Evolutionary conservation across 2,888 invertebrate species (phyloP).

Genomic region (Nemotelus pantherinus): DNA sequence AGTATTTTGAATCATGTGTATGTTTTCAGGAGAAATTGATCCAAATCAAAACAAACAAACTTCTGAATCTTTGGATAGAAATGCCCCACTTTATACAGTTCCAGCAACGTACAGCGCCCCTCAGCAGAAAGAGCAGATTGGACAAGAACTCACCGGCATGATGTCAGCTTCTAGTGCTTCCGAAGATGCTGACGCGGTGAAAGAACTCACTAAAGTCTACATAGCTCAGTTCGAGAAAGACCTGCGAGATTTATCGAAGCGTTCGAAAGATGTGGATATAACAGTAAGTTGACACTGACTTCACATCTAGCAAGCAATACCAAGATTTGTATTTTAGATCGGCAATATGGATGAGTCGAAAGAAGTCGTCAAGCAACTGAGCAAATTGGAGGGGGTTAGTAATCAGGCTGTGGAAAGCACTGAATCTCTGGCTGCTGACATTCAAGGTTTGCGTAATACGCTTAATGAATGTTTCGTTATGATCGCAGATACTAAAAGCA

Average conservation of each 20-base stretch:
- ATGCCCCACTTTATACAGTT: slow-evolving; percentile 59
- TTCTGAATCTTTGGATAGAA: slow-evolving; percentile 33
- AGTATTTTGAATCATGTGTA: no score
- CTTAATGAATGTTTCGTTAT: slow-evolving; percentile 65
- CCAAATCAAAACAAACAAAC: slow-evolving; percentile 8
- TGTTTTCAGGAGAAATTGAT: background rate
- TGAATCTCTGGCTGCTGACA: slow-evolving; percentile 70
- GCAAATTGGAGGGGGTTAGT: slow-evolving; percentile 70
- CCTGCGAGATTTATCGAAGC: slow-evolving; percentile 69
- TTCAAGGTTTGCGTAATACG: slow-evolving; percentile 66
- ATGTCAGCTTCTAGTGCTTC: slow-evolving; percentile 16
- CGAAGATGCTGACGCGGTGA: slow-evolving; percentile 62
- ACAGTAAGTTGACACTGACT: slow-evolving; percentile 52
- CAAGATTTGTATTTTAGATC: slow-evolving; percentile 56
- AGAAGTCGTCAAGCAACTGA: slow-evolving; percentile 66
- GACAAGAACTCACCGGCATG: background rate
- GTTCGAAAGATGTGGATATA: slow-evolving; percentile 67
- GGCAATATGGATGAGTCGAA: slow-evolving; percentile 70
- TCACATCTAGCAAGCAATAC: background rate
- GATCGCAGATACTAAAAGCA: slow-evolving; percentile 61
- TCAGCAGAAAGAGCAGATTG: slow-evolving; percentile 48
- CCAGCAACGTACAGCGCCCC: slow-evolving; percentile 58
- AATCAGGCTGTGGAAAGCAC: slow-evolving; percentile 72
- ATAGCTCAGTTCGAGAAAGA: slow-evolving; percentile 74
- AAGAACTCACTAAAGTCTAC: slow-evolving; percentile 72